Evolutionary conservation across 2,797 vertebrate genomes (phyloP).

Genomic region (Darevskia mixta): DNA sequence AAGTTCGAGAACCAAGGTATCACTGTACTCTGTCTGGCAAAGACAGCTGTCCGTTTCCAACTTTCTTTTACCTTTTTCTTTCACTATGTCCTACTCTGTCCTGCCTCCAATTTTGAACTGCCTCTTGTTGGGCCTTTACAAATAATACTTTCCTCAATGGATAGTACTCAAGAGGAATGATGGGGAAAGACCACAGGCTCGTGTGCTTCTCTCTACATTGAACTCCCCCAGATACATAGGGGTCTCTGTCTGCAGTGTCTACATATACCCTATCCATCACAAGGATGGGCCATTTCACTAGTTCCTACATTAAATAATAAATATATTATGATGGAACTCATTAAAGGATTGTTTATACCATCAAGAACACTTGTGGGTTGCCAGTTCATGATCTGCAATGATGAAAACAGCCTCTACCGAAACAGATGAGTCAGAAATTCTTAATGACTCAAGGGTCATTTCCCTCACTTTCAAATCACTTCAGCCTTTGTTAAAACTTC

Average conservation of each 20-base stretch:
- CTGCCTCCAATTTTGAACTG: not conserved
- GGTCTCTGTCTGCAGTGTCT: no score
- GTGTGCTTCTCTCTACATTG: not conserved
- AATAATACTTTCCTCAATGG: not conserved
- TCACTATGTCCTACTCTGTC: not conserved
- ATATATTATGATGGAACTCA: not conserved
- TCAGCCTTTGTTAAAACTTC: not conserved
- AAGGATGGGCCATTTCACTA: not conserved
- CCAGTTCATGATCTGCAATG: slow-evolving; percentile 36
- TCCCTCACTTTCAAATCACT: not conserved
- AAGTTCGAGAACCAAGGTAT: no score
- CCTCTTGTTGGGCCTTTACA: not conserved
- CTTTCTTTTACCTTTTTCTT: not conserved
- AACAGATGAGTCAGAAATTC: not conserved
- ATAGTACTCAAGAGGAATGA: not conserved
- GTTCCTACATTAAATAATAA: not conserved
- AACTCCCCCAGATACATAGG: not conserved
- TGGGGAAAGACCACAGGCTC: not conserved
- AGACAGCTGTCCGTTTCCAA: not conserved
- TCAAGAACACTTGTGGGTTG: not conserved
- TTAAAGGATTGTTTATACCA: not conserved
- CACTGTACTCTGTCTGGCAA: not conserved
- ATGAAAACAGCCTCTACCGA: slow-evolving; percentile 44
- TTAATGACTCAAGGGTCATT: not conserved
- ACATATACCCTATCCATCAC: not conserved